Conservation (phyloP, 2,797 vertebrate genomes). For the Meda fulgida region DNA sequence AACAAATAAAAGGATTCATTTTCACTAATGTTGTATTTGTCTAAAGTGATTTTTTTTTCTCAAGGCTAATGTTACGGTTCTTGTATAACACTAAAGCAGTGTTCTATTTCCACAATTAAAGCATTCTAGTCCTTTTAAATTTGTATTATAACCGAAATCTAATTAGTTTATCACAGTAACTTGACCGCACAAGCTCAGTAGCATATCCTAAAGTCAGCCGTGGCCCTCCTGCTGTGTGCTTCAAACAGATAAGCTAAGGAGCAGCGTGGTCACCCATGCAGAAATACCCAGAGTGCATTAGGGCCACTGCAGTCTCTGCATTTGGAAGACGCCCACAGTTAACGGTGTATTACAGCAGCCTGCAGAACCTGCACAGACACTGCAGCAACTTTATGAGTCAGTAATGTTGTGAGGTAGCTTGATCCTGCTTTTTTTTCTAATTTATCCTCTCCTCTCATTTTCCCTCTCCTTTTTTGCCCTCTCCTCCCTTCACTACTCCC, state of each 20-base stretch:
- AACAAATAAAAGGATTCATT: neutral
- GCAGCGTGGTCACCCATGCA: conserved; percentile 53
- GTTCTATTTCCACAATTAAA: conserved; percentile 20
- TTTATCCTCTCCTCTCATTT: conserved; percentile 50
- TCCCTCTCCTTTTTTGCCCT: conserved; percentile 9
- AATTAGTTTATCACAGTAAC: conserved; percentile 52
- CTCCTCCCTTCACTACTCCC: conserved; percentile 23
- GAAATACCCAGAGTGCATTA: conserved; percentile 55
- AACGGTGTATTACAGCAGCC: conserved; percentile 16
- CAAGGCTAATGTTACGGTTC: conserved; percentile 7
- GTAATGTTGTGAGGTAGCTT: conserved; percentile 38
- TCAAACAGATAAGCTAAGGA: conserved; percentile 53
- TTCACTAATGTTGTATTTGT: neutral
- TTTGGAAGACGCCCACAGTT: conserved; percentile 39
- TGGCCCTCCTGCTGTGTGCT: conserved; percentile 46
- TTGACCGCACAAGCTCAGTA: conserved; percentile 40
- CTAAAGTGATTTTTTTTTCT: neutral
- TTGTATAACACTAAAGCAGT: neutral
- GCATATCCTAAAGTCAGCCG: conserved; percentile 36
- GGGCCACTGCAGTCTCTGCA: conserved; percentile 50
- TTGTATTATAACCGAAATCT: conserved; percentile 39
- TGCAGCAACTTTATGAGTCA: conserved; percentile 31
- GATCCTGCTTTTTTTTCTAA: conserved; percentile 53
- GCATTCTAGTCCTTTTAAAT: conserved; percentile 29
- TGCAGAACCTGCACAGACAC: conserved; percentile 39